Evolutionary conservation across 2,888 invertebrate genomes (phyloP).

Genomic region (Acanthococcus lagerstroemiae): DNA sequence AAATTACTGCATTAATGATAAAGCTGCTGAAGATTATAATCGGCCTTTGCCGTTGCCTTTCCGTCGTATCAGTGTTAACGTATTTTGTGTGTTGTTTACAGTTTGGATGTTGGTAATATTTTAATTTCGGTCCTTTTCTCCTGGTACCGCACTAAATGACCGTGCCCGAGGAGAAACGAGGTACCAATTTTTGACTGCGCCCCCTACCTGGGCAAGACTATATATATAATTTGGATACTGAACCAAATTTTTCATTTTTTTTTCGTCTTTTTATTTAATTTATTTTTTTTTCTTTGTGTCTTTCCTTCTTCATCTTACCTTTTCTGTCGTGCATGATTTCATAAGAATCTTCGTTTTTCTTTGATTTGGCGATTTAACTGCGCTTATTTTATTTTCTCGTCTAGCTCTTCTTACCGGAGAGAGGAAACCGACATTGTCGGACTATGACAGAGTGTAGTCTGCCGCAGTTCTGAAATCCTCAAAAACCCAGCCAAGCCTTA

Average conservation of each 20-base stretch:
- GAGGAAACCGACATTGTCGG: too few relatives aligned
- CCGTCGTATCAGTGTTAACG: background rate
- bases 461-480: too few relatives aligned
- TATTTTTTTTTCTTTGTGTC: conserved; percentile 4
- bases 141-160: conserved; percentile 44
- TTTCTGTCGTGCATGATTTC: background rate
- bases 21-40: too few relatives aligned
- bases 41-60: too few relatives aligned
- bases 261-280: background rate
- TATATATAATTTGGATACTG: too few relatives aligned
- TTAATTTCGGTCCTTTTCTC: conserved; percentile 36
- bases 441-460: too few relatives aligned
- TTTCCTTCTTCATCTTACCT: background rate
- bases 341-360: background rate
- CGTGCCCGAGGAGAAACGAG: conserved; percentile 45
- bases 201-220: background rate
- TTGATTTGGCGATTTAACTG: background rate
- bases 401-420: too few relatives aligned
- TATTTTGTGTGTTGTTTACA: conserved; percentile 23
- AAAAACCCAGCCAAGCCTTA: too few relatives aligned
- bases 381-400: too few relatives aligned
- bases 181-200: conserved; percentile 13
- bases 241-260: conserved; percentile 1
- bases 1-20: too few relatives aligned
- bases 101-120: conserved; percentile 28